Conservation (phyloP, 2,888 invertebrate genomes). For the Yponomeuta evonymella region DNA sequence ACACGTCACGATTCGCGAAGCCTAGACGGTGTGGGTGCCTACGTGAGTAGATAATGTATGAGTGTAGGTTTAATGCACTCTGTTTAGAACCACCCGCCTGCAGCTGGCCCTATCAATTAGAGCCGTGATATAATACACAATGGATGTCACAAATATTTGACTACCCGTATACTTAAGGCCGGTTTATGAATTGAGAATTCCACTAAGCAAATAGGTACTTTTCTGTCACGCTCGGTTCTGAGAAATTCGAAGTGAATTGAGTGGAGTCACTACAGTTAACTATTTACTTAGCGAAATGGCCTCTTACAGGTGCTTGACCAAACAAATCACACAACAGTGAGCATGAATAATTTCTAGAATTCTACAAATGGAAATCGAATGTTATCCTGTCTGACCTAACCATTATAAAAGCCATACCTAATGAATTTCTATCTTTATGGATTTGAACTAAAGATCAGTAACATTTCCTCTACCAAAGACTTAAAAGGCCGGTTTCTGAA, state of each 20-base stretch:
- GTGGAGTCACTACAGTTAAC: too few species aligned
- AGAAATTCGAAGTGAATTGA: too few species aligned
- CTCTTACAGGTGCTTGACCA: too few species aligned
- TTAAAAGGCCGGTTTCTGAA: too few species aligned
- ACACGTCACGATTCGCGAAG: constrained; percentile 65
- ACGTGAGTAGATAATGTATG: constrained; percentile 34
- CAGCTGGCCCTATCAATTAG: neutral
- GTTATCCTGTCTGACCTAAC: neutral
- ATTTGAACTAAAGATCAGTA: neutral
- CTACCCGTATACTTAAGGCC: neutral
- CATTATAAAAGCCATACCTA: neutral
- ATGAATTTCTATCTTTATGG: neutral
- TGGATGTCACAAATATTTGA: neutral
- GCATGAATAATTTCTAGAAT: neutral
- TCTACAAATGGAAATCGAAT: too few species aligned
- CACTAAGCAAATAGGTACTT: too few species aligned
- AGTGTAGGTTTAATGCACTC: constrained; percentile 53
- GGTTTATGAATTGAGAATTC: too few species aligned
- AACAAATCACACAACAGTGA: neutral
- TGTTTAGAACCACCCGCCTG: neutral
- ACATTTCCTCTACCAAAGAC: neutral
- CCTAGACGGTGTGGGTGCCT: constrained; percentile 56
- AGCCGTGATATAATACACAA: neutral
- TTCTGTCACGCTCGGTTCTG: too few species aligned
- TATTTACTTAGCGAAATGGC: too few species aligned